phyloP scores from a whole-genome alignment of 2,888 invertebrate species.

The Lomographa bimaculata region DNA sequence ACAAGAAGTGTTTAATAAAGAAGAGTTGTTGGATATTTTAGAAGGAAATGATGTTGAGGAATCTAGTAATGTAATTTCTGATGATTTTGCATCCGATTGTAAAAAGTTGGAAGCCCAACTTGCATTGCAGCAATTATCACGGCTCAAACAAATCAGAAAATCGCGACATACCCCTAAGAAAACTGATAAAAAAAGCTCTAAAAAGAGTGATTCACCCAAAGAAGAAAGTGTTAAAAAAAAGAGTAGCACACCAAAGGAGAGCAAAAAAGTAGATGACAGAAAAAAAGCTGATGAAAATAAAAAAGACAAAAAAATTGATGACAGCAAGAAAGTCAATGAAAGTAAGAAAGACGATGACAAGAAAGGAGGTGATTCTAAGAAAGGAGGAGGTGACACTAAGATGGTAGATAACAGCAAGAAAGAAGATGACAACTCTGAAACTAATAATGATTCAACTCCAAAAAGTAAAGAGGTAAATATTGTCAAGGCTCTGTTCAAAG shows the following conservation, averaged over 20 bases:
- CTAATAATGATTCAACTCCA: slow-evolving; percentile 5
- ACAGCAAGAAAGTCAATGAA: not conserved
- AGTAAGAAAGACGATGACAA: not conserved
- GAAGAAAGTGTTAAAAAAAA: slow-evolving; percentile 22
- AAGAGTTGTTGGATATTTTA: slow-evolving; percentile 71
- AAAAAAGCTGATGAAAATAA: slow-evolving; percentile 2
- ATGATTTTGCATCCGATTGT: slow-evolving; percentile 35
- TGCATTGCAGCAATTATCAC: slow-evolving; percentile 66
- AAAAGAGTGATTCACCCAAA: slow-evolving; percentile 28
- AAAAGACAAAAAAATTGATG: slow-evolving; percentile 3
- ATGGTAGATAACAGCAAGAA: not conserved
- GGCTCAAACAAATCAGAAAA: slow-evolving; percentile 44
- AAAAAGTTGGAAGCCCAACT: slow-evolving; percentile 58
- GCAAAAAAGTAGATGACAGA: slow-evolving; percentile 6
- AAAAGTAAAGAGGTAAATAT: slow-evolving; percentile 54
- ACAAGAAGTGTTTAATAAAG: slow-evolving; percentile 75
- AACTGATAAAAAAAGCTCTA: slow-evolving; percentile 25
- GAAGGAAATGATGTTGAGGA: slow-evolving; percentile 67
- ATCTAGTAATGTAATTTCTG: slow-evolving; percentile 30
- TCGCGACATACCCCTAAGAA: slow-evolving; percentile 19
- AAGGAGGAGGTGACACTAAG: too few species aligned
- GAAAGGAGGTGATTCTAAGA: too few species aligned
- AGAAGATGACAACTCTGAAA: slow-evolving; percentile 7
- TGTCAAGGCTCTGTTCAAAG: slow-evolving; percentile 80
- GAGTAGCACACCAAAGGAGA: slow-evolving; percentile 9